Evolutionary conservation across 2,888 invertebrate genomes (phyloP).

Genomic region (Sclerodermus sp.): DNA sequence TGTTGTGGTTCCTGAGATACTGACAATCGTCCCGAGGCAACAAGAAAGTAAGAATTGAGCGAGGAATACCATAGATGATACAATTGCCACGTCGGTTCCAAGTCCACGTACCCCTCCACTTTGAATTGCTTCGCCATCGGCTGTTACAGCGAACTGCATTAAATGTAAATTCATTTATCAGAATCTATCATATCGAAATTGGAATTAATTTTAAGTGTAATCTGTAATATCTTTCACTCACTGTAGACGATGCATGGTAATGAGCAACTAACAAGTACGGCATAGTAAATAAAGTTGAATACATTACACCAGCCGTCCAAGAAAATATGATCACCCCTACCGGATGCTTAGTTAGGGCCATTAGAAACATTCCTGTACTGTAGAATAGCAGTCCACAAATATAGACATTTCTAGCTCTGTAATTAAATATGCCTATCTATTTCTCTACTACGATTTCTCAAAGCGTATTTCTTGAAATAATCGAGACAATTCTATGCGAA

Average conservation of each 20-base stretch:
- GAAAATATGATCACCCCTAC: constrained; percentile 85
- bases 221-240: no score
- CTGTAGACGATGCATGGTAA: constrained; percentile 89
- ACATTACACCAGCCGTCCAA: constrained; percentile 95
- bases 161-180: no score
- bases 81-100: constrained; percentile 92
- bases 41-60: constrained; percentile 91
- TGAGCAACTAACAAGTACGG: constrained; percentile 92
- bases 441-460: neutral
- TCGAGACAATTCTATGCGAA: constrained; percentile 29
- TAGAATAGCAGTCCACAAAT: constrained; percentile 87
- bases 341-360: constrained; percentile 77
- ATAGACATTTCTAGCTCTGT: constrained; percentile 84
- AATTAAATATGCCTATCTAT: constrained; percentile 36
- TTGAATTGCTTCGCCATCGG: constrained; percentile 61
- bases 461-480: neutral
- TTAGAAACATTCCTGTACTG: constrained; percentile 83
- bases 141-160: constrained; percentile 67
- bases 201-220: no score
- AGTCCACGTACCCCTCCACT: constrained; percentile 78
- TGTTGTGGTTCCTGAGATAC: constrained; percentile 79
- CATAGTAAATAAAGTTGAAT: constrained; percentile 96
- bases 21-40: constrained; percentile 83
- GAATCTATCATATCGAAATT: no score
- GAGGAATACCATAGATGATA: constrained; percentile 94